Percentiles rank a stretch among this genome's conserved stretches.
phyloP scores from a whole-genome alignment of 30 jellyfish, hydroid and myxozoan species.

The Hydractinia echinata region DNA sequence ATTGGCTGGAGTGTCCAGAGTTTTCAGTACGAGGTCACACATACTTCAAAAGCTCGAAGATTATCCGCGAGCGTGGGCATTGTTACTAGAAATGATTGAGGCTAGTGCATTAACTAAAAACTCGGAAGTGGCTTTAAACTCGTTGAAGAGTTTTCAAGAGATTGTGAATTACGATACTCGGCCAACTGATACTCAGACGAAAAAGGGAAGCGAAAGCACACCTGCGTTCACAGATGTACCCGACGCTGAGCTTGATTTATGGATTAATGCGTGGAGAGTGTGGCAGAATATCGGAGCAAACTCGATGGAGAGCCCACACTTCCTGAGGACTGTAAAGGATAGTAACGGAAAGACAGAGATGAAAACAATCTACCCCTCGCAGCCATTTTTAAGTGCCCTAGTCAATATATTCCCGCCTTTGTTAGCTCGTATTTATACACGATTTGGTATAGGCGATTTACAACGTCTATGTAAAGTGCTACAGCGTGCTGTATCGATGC shows the following conservation, averaged over 20 bases:
- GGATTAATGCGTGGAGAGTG: constrained; percentile 95
- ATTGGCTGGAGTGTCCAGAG: constrained; percentile 92
- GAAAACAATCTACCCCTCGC: constrained; percentile 71
- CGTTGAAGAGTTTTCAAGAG: constrained; percentile 89
- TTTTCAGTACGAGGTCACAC: constrained; percentile 69
- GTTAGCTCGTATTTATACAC: constrained; percentile 66
- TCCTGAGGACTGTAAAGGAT: constrained; percentile 58
- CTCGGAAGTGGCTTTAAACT: constrained; percentile 82
- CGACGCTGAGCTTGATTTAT: constrained; percentile 69
- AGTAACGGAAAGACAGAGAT: constrained; percentile 44
- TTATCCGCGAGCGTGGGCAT: constrained; percentile 95
- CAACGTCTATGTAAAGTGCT: constrained; percentile 74
- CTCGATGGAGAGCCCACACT: constrained; percentile 62
- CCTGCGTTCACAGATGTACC: constrained; percentile 29
- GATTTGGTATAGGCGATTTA: constrained; percentile 91
- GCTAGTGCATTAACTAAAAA: constrained; percentile 79
- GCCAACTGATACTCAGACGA: not conserved
- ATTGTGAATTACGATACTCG: constrained; percentile 39
- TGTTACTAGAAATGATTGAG: constrained; percentile 77
- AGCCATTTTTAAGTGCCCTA: constrained; percentile 73
- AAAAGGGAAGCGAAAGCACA: not conserved
- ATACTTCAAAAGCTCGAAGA: constrained; percentile 52
- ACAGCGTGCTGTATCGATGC: constrained; percentile 73
- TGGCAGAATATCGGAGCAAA: constrained; percentile 84
- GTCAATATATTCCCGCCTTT: constrained; percentile 81